Base-by-base conservation (phyloP, 2,113 vertebrate genomes). In the Neogobius melanostomus region DNA sequence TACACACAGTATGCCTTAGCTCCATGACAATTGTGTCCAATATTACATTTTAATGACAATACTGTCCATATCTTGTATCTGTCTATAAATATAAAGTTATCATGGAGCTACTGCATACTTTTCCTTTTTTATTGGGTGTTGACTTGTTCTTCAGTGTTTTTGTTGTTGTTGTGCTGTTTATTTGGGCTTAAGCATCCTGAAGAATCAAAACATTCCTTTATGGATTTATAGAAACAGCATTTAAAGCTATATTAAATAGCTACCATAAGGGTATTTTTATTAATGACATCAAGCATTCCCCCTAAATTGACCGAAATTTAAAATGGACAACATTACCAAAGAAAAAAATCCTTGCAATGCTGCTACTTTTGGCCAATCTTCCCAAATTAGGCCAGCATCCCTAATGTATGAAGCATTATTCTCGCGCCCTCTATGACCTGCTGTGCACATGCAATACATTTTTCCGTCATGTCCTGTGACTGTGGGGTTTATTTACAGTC, bases 321-420 rank as follows among this genome's bases (percentile, higher is more conserved):
- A 91, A 84, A 82, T 80, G 87, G 88, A 94, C 90, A 87, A 74
- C 80, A 87, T 91, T 89, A 87, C 76, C 75, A 53, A 76, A 86
- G 66, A 72, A 90, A 86, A 36, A 94, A 94, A 97, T 97, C 91
- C 89, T 76, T 94, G 91, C 92, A 90, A 97, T 96, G 94, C 91
- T 88, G 83, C 89, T 91, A 90, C 94, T 92, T 91, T 94, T 82
- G 75, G 83, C 71, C 85, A 93, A 92, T 93, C 93, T 95, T 95
- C 92, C 96, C 95, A 96, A 98, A 97, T 97, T 97, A 97, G 97
- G 95, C 90, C 92, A 95, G 85, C 91, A 94, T 96, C 90, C 91
- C 93, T 87, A 91, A 85, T 79, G 83, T 87, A 91, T 82, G 89
- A 88, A 87, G 80, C 73, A 60, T 80, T 86, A 91, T 91, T 93